phyloP scores from a whole-genome alignment of 2,888 invertebrate species.

The Lacanobia wlatinum region DNA sequence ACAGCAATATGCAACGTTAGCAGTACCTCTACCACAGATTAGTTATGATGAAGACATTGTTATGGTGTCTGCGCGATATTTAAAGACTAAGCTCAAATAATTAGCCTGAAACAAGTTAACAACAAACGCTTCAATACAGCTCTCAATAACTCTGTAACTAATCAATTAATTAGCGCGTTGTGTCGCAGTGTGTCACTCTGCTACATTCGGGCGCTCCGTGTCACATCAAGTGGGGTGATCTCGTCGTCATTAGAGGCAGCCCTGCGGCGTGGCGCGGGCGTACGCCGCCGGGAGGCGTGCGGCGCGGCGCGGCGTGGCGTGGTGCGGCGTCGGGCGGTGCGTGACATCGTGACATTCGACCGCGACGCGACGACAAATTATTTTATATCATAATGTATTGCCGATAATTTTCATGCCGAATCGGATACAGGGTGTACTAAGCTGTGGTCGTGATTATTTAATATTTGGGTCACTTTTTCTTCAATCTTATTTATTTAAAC shows the following conservation, averaged over 20 bases:
- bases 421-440: conserved; percentile 45
- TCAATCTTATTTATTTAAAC: too few relatives aligned
- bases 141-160: neutral
- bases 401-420: conserved; percentile 76
- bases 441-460: neutral
- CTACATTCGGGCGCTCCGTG: conserved; percentile 30
- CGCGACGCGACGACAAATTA: conserved; percentile 76
- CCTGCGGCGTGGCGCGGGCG: conserved; percentile 54
- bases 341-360: conserved; percentile 84
- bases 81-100: too few relatives aligned
- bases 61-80: neutral
- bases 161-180: conserved; percentile 51
- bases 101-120: neutral
- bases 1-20: too few relatives aligned
- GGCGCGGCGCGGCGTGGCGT: conserved; percentile 16
- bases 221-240: conserved; percentile 53
- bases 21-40: too few relatives aligned
- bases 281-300: neutral
- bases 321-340: conserved; percentile 64
- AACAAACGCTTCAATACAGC: neutral
- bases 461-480: too few relatives aligned
- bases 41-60: too few relatives aligned
- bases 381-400: conserved; percentile 86
- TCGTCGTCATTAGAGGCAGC: conserved; percentile 64
- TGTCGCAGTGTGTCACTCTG: conserved; percentile 29